Evolutionary conservation across 2,888 invertebrate species (phyloP).

Genomic region (Ochropleura plecta): DNA sequence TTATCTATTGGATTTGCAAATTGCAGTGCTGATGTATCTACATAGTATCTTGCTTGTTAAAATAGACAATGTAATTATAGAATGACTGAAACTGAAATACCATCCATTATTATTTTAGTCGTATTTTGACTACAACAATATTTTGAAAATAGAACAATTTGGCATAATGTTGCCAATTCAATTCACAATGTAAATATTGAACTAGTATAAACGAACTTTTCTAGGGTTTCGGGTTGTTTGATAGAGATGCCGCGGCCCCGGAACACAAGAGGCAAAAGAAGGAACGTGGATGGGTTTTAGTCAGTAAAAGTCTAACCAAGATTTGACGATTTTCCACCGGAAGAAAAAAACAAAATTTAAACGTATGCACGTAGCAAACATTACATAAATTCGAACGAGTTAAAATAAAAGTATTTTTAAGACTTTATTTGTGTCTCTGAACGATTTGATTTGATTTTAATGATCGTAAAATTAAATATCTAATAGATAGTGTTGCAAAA

Average conservation of each 20-base stretch:
- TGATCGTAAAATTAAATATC: too few relatives aligned
- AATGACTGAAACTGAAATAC: slow-evolving; percentile 29
- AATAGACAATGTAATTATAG: slow-evolving; percentile 46
- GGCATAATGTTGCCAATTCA: neutral
- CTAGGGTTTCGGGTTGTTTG: too few relatives aligned
- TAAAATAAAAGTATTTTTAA: neutral
- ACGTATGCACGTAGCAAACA: neutral
- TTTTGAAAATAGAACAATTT: slow-evolving; percentile 13
- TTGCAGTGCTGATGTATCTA: slow-evolving; percentile 32
- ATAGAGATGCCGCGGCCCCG: too few relatives aligned
- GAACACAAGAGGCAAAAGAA: too few relatives aligned
- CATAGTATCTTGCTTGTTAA: slow-evolving; percentile 37
- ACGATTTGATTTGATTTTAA: too few relatives aligned
- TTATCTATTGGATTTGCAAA: slow-evolving; percentile 52
- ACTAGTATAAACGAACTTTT: neutral
- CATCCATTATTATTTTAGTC: slow-evolving; percentile 9
- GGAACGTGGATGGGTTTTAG: too few relatives aligned
- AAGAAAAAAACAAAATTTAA: too few relatives aligned
- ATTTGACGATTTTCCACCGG: too few relatives aligned
- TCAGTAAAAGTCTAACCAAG: too few relatives aligned
- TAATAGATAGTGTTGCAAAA: too few relatives aligned
- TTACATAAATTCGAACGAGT: neutral
- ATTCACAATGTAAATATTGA: slow-evolving; percentile 13
- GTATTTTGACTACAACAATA: neutral
- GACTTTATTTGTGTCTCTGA: neutral